These are phyloP conservation scores for Ctenoplectra terminalis DNA, from an alignment of 1,140 invertebrate genomes.

Conservation along the genomic window DNA sequence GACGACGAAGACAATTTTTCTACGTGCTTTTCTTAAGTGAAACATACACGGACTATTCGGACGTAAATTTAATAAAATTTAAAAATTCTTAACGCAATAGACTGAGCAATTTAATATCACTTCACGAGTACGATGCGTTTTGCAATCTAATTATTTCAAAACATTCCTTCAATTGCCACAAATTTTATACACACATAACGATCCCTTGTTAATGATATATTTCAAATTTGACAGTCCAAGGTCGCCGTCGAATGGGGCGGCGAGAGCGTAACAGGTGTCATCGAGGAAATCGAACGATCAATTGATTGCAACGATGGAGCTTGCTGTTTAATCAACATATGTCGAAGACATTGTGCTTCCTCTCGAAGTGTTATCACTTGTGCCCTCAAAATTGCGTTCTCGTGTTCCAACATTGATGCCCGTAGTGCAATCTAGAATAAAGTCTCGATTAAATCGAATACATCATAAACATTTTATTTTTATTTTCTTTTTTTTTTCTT, in stretches of 20 bases:
- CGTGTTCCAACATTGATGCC: slow-evolving; percentile 91
- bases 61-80: not conserved
- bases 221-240: slow-evolving; percentile 57
- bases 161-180: not conserved
- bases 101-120: slow-evolving; percentile 1
- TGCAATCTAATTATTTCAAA: too few relatives aligned
- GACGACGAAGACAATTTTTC: not conserved
- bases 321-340: slow-evolving; percentile 83
- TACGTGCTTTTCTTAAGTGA: not conserved
- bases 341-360: slow-evolving; percentile 88
- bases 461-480: not conserved
- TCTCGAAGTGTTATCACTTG: slow-evolving; percentile 91
- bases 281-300: slow-evolving; percentile 61
- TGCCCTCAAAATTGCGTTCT: slow-evolving; percentile 92
- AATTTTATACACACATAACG: not conserved
- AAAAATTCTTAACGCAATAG: not conserved
- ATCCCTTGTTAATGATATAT: not conserved
- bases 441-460: too few relatives aligned
- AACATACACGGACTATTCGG: not conserved
- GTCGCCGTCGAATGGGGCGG: slow-evolving; percentile 30
- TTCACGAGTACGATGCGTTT: not conserved
- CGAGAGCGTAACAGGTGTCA: slow-evolving; percentile 60
- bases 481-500: too few relatives aligned
- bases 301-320: slow-evolving; percentile 61
- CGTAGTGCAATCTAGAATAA: slow-evolving; percentile 88